These are phyloP conservation scores for Hyla sarda DNA, from an alignment of 2,113 vertebrate genomes.

Conservation along the genomic window DNA sequence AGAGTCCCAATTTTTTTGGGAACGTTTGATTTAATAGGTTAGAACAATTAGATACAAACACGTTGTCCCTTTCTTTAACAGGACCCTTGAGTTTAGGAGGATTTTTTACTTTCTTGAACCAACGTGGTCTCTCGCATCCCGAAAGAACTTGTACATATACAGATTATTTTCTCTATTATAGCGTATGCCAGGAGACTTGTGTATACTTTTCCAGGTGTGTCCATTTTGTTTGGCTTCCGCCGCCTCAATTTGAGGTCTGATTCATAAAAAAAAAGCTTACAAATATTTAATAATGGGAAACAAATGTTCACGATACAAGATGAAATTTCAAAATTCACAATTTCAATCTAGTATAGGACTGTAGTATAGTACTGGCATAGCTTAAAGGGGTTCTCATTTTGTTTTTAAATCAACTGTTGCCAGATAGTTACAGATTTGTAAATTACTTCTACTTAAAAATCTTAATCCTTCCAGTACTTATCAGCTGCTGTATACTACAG, in stretches of 20 bases:
- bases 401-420: too few relatives aligned
- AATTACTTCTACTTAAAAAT: too few relatives aligned
- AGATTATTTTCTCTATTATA: background rate
- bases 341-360: too few relatives aligned
- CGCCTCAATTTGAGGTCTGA: background rate
- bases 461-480: too few relatives aligned
- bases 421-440: too few relatives aligned
- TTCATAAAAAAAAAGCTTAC: background rate
- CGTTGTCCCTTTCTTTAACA: conserved; percentile 75
- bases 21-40: conserved; percentile 83
- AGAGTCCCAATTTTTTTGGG: conserved; percentile 76
- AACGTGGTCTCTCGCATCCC: background rate
- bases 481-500: too few relatives aligned
- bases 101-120: background rate
- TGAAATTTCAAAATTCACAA: too few relatives aligned
- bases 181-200: background rate
- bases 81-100: background rate
- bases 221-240: background rate
- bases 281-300: conserved; percentile 11
- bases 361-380: too few relatives aligned
- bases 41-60: conserved; percentile 79
- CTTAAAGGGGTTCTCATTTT: too few relatives aligned
- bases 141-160: background rate
- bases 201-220: conserved; percentile 16
- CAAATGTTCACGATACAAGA: background rate